Percentiles rank a stretch among this genome's conserved stretches.
phyloP scores from a whole-genome alignment of 2,113 vertebrate genomes.

The Scomber japonicus region DNA sequence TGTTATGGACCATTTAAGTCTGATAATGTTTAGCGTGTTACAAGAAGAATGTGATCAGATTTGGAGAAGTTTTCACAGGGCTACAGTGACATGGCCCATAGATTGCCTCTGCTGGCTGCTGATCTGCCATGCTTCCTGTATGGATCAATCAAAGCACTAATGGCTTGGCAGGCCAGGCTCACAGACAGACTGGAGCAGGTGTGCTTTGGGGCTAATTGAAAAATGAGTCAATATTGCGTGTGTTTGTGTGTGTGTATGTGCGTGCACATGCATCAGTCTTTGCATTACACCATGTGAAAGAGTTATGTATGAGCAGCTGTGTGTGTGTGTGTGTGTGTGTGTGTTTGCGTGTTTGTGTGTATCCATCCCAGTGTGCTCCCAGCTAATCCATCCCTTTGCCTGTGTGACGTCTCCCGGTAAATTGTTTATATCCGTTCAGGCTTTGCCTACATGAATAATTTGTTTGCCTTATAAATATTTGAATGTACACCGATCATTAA shows the following conservation, averaged over 20 bases:
- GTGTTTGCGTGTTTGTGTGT: slow-evolving; percentile 34
- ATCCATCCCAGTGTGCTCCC: slow-evolving; percentile 60
- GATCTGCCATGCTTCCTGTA: slow-evolving; percentile 75
- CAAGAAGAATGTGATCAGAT: slow-evolving; percentile 15
- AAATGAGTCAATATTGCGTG: slow-evolving; percentile 80
- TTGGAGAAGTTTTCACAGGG: slow-evolving; percentile 33
- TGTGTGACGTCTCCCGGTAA: slow-evolving; percentile 83
- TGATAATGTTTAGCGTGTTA: background rate
- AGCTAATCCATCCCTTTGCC: slow-evolving; percentile 79
- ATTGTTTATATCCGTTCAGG: slow-evolving; percentile 86
- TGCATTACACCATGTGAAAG: slow-evolving; percentile 71
- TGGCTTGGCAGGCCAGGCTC: slow-evolving; percentile 74
- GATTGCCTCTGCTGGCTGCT: slow-evolving; percentile 49
- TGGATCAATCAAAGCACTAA: slow-evolving; percentile 84
- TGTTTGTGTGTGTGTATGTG: slow-evolving; percentile 28
- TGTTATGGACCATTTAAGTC: slow-evolving; percentile 5
- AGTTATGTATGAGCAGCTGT: slow-evolving; percentile 59
- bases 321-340: slow-evolving; percentile 39
- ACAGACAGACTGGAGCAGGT: slow-evolving; percentile 82
- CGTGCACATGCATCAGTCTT: slow-evolving; percentile 29
- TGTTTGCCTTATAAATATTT: slow-evolving; percentile 87
- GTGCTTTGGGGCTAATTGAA: slow-evolving; percentile 84
- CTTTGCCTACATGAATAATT: slow-evolving; percentile 86
- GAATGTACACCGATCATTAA: slow-evolving; percentile 84
- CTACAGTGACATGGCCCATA: slow-evolving; percentile 39